A percentile compares a stretch with the other conserved stretches of the same genome.
Evolutionary conservation across 2,888 invertebrate genomes (phyloP).

Genomic region (Ormyrus nitidulus): DNA sequence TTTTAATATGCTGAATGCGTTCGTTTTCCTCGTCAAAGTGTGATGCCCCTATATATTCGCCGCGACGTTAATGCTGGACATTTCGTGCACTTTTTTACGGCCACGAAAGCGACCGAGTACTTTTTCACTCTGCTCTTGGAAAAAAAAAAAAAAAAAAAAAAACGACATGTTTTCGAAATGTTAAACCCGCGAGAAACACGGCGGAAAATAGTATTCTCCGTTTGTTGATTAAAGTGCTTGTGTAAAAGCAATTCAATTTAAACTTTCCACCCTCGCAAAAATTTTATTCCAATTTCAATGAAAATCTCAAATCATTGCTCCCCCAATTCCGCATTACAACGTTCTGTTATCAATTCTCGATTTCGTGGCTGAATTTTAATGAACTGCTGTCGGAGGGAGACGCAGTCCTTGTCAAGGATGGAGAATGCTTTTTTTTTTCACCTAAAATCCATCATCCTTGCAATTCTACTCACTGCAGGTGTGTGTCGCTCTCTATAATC

Average conservation of each 20-base stretch:
- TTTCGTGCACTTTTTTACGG: constrained; percentile 8
- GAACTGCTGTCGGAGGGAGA: too few relatives aligned
- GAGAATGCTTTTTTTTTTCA: neutral
- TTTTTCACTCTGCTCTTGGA: constrained; percentile 39
- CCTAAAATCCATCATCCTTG: constrained; percentile 15
- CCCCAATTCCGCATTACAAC: too few relatives aligned
- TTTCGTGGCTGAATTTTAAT: too few relatives aligned
- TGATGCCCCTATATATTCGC: constrained; percentile 19
- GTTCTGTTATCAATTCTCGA: too few relatives aligned
- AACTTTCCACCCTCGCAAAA: neutral
- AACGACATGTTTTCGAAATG: neutral
- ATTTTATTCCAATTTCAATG: too few relatives aligned
- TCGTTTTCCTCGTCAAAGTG: constrained; percentile 25
- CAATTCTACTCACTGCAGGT: neutral
- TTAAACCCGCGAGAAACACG: constrained; percentile 6
- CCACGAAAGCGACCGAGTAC: neutral
- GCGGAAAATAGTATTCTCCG: constrained; percentile 9
- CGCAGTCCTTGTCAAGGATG: too few relatives aligned
- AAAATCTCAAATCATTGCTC: too few relatives aligned
- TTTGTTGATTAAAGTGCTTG: constrained; percentile 28
- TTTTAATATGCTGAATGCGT: constrained; percentile 39
- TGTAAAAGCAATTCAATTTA: neutral
- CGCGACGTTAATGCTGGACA: constrained; percentile 12
- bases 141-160: neutral
- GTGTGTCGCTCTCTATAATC: constrained; percentile 3